Evolutionary conservation across 2,113 vertebrate genomes (phyloP), one percentile per base, ranked within the genome.

Genomic region (Anoura caudifer): DNA sequence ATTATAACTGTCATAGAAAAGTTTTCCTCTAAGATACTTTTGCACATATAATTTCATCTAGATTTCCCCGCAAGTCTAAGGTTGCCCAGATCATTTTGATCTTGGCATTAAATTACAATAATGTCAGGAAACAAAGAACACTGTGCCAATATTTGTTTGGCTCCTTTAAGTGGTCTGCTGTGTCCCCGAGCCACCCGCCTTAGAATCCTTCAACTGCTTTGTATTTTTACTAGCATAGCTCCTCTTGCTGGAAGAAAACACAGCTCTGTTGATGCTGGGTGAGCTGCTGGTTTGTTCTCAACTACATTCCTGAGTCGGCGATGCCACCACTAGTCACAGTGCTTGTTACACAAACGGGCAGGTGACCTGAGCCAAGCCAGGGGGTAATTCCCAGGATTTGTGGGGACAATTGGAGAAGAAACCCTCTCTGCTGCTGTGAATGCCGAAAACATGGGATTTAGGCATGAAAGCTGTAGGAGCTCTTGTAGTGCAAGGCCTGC

Each of bases 1-100:
- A 95, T 96, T 96, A 95, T 93, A 96, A 97, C 12, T 87, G 91
- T 90, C 96, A 80, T 38, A 86, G 20, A 43, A 52, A 95, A 77
- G 54, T 81, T 93, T 86, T n/a, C 81, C 50, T 96, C 88, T 24
- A 38, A 81, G 90, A 88, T 94, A 92, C 87, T 84, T 87, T 91
- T 86, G 13, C 76, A 90, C 61, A 61, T 72, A 69, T 90, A 70
- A 95, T 79, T 91, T 94, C 67, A 87, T 56, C 77, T 43, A 43
- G 84, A 89, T 52, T 91, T 73, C 20, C 93, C 85, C 59, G 82
- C 77, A 86, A 77, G 50, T 83, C 43, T 52, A 54, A 43, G 26
- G 87, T 56, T 72, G 67, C 90, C 72, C 4, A 4, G 54, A 73
- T 94, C 96, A 79, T 87, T 92, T 73, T 92, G 76, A 91, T 93